A percentile compares a stretch with the other conserved stretches of the same genome.
phyloP scores from a whole-genome alignment of 2,797 vertebrate species.

The Gobio occitaniae region DNA sequence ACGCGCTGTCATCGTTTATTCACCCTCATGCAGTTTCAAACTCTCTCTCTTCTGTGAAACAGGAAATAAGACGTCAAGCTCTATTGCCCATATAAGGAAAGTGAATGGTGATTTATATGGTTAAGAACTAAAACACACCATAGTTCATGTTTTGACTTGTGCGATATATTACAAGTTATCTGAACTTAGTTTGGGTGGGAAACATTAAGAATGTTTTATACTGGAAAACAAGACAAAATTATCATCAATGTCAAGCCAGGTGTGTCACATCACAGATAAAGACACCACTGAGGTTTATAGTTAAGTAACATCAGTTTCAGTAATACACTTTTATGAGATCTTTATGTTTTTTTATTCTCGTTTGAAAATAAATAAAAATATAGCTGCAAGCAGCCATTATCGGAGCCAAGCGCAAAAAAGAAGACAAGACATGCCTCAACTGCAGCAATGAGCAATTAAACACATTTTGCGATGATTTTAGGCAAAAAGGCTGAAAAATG shows the following conservation, averaged over 20 bases:
- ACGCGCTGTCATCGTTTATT: not conserved
- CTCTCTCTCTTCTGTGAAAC: not conserved
- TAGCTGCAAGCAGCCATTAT: too few relatives aligned
- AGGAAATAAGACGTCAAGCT: not conserved
- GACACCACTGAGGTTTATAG: not conserved
- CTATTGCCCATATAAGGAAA: not conserved
- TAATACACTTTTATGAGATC: not conserved
- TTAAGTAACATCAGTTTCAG: not conserved
- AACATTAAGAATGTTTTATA: not conserved
- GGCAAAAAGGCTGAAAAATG: too few relatives aligned
- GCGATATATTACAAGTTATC: not conserved
- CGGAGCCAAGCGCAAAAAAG: too few relatives aligned
- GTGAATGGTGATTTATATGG: not conserved
- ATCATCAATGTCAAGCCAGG: not conserved
- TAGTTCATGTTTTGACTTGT: not conserved
- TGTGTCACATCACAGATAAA: not conserved
- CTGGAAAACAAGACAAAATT: not conserved
- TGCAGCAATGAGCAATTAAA: too few relatives aligned
- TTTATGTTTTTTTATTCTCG: not conserved
- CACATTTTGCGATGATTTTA: too few relatives aligned
- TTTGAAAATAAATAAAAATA: not conserved
- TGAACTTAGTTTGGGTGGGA: not conserved
- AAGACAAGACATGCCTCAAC: too few relatives aligned
- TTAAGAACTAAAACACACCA: not conserved
- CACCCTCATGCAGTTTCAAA: not conserved